Percentiles rank a stretch among this genome's conserved stretches.
Evolutionary conservation across 2,888 invertebrate species (phyloP).

Genomic region (Lasioglossum pauxillum): DNA sequence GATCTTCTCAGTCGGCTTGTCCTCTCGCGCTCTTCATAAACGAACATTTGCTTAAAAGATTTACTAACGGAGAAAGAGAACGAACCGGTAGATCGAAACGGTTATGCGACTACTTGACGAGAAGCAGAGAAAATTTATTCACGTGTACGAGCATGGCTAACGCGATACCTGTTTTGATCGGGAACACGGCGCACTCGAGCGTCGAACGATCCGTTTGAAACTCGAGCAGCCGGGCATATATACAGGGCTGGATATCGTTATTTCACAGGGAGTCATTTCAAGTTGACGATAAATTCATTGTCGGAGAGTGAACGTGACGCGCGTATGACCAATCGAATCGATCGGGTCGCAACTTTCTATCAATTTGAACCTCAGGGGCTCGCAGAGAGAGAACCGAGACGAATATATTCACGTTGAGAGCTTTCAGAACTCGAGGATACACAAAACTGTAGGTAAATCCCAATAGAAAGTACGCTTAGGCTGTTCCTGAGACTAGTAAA

Average conservation of each 20-base stretch:
- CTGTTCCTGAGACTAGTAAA: background rate
- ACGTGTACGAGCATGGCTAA: background rate
- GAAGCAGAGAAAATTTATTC: background rate
- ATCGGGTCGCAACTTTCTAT: background rate
- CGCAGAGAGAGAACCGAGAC: background rate
- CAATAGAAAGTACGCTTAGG: background rate
- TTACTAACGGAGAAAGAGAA: background rate
- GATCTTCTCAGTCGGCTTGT: too few relatives aligned
- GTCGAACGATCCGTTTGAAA: slow-evolving; percentile 3
- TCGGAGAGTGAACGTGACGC: background rate
- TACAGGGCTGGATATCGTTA: background rate
- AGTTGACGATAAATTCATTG: background rate
- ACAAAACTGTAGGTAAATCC: background rate
- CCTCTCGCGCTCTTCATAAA: too few relatives aligned
- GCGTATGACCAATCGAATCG: background rate
- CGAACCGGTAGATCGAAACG: background rate
- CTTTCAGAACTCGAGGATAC: background rate
- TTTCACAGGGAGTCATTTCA: background rate
- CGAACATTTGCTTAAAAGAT: too few relatives aligned
- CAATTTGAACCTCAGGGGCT: background rate
- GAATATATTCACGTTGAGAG: background rate
- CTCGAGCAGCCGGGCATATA: background rate
- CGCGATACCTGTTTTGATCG: background rate
- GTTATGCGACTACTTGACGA: background rate
- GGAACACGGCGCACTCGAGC: background rate